A percentile compares a stretch with the other conserved stretches of the same genome.
phyloP scores from a whole-genome alignment of 2,888 invertebrate species.

The Spodoptera littoralis region DNA sequence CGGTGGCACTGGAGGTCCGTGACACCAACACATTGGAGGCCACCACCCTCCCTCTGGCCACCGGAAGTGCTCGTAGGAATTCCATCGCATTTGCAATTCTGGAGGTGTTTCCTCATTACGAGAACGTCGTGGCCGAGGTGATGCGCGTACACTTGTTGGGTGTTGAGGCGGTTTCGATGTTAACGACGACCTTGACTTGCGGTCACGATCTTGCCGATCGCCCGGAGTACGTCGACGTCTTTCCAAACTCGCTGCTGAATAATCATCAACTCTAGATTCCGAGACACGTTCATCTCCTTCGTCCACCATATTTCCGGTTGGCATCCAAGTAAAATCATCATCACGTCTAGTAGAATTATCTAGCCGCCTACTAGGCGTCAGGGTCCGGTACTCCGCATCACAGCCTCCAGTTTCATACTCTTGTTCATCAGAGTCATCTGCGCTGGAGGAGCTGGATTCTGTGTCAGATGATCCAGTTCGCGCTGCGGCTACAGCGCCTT shows the following conservation, averaged over 20 bases:
- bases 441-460: slow-evolving; percentile 77
- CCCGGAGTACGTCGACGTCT: slow-evolving; percentile 85
- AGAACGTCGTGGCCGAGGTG: slow-evolving; percentile 79
- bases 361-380: slow-evolving; percentile 79
- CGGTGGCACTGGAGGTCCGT: slow-evolving; percentile 81
- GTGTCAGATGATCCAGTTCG: slow-evolving; percentile 81
- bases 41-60: slow-evolving; percentile 88
- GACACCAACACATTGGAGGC: slow-evolving; percentile 86
- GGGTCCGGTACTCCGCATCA: slow-evolving; percentile 89
- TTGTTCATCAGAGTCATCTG: slow-evolving; percentile 78
- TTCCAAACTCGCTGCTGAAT: slow-evolving; percentile 86
- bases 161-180: slow-evolving; percentile 86
- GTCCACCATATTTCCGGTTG: slow-evolving; percentile 76
- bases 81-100: slow-evolving; percentile 84
- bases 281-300: slow-evolving; percentile 69
- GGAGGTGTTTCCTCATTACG: slow-evolving; percentile 80
- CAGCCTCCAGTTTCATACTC: slow-evolving; percentile 88
- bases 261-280: slow-evolving; percentile 75
- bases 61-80: slow-evolving; percentile 90
- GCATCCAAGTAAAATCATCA: slow-evolving; percentile 92
- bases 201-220: slow-evolving; percentile 90
- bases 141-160: slow-evolving; percentile 79
- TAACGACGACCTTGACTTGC: slow-evolving; percentile 90
- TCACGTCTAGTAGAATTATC: slow-evolving; percentile 91
- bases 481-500: slow-evolving; percentile 78